A percentile compares a stretch with the other conserved stretches of the same genome.
phyloP scores from a whole-genome alignment of 2,797 vertebrate species.

The Heterohyrax brucei region DNA sequence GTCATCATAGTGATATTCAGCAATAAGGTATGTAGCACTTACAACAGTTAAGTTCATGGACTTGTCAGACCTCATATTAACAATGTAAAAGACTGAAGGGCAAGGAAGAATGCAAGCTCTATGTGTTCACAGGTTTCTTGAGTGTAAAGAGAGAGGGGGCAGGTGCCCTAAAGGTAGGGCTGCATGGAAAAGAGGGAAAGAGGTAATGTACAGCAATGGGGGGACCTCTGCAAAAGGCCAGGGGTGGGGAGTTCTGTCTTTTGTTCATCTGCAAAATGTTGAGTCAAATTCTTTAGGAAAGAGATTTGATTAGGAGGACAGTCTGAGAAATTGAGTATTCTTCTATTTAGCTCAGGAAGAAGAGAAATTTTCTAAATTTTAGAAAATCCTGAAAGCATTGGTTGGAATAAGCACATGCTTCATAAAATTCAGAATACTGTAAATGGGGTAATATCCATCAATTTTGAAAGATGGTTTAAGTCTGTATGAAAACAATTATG shows the following conservation, averaged over 20 bases:
- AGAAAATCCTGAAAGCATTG: not conserved
- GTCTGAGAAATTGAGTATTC: not conserved
- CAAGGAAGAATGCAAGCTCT: not conserved
- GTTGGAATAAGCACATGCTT: not conserved
- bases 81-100: not conserved
- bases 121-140: not conserved
- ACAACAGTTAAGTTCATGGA: too few relatives aligned
- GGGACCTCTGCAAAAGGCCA: not conserved
- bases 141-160: not conserved
- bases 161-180: not conserved
- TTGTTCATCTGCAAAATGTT: not conserved
- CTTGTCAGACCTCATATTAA: not conserved
- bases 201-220: accelerated
- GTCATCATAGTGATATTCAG: too few relatives aligned
- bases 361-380: not conserved
- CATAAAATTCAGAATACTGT: not conserved
- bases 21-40: too few relatives aligned
- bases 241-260: not conserved
- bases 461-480: slow-evolving; percentile 25
- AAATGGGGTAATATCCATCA: not conserved
- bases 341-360: not conserved
- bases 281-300: not conserved
- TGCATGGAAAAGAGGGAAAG: not conserved
- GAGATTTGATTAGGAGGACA: not conserved
- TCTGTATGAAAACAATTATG: not conserved